Evolutionary conservation across 2,888 invertebrate species (phyloP), one percentile per base, ranked within the genome.

Genomic region (Conistra vaccinii): DNA sequence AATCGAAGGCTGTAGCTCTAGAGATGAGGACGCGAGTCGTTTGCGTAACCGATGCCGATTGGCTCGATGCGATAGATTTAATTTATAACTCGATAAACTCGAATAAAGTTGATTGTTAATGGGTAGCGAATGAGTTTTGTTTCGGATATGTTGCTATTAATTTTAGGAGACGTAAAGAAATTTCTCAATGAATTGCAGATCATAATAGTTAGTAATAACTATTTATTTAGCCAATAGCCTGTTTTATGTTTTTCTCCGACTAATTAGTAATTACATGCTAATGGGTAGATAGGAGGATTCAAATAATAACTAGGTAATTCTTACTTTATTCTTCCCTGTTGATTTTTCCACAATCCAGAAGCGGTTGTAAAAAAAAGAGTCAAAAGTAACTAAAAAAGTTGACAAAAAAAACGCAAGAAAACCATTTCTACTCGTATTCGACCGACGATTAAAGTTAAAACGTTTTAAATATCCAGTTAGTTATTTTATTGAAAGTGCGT

Each of bases 1-100:
- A 80, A 84, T 82, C 90, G 92, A 92, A 93, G 93, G 93, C 92
- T 93, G 87, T 86, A 81, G 77, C 83, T 75, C 83, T 89, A 90
- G 90, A 91, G 91, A 89, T 90, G 90, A 89, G 86, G 85, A 88
- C 84, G 79, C 76, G 77, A 81, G 85, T 84, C 80, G 80, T 83
- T 92, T 91, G 90, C 90, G 91, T 90, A 91, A 92, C 85, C 87
- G 87, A 89, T 81, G 86, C 79, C 78, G 78, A 86, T 87, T 86
- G 88, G 83, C 69, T 77, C 70, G 65, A 71, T 57, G 55, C 80
- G 68, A 79, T 87, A 74, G 81, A 87, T 87, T 83, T 86, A 81
- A 85, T 87, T 83, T 80, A 80, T 63, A 45, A 83, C 68, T 83
- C 81, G 88, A 81, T 83, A 85, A 84, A 80, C 68, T 80, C 78